Base-by-base conservation (phyloP, 1,140 invertebrate genomes). In the Atta cephalotes region DNA sequence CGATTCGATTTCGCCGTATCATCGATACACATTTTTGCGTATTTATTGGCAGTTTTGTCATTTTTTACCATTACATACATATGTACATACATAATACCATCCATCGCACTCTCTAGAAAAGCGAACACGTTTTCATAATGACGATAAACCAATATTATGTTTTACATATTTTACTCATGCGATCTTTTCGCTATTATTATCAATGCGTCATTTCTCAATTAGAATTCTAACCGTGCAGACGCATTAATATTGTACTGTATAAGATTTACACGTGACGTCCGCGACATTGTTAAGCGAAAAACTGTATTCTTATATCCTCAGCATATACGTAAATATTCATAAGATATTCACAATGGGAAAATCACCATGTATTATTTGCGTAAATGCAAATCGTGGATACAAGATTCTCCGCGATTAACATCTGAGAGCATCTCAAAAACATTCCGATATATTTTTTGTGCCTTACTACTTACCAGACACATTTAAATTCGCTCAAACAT, bases 361-460 rank as follows among this genome's bases (percentile, higher is more conserved):
- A 1, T 5, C 21, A n/a, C 7, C 14, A 51, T 28, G 18, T 25
- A 45, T 71, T 82, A 28, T 82, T 82, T 82, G 16, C 68, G 51
- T 35, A 25, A 84, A 82, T 84, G 70, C 56, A 84, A 84, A 74
- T 84, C 68, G 7, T 18, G 31, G 31, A 35, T 35, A n/a, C 31
- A 16, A n/a, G 31, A 9, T 18, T 28, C 9, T 25, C n/a, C 16
- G n/a, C 68, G 25, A 60, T 72, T 72, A 45, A 21, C 49, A 45
- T 53, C 28, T 35, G 65, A 81, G 5, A 39, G 53, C 53, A 60
- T 45, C 35, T 60, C 31, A 16, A 63, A 63, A 49, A 28, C 68
- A 62, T 74, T 18, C 79, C 21, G 9, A 62, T 25, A 31, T 3
- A 58, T 71, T 31, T 79, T 66, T 56, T 62, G 25, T 25, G 25